Evolutionary conservation across 2,888 invertebrate species (phyloP), one percentile per base, ranked within the genome.

Genomic region (Nesidiocoris tenuis): DNA sequence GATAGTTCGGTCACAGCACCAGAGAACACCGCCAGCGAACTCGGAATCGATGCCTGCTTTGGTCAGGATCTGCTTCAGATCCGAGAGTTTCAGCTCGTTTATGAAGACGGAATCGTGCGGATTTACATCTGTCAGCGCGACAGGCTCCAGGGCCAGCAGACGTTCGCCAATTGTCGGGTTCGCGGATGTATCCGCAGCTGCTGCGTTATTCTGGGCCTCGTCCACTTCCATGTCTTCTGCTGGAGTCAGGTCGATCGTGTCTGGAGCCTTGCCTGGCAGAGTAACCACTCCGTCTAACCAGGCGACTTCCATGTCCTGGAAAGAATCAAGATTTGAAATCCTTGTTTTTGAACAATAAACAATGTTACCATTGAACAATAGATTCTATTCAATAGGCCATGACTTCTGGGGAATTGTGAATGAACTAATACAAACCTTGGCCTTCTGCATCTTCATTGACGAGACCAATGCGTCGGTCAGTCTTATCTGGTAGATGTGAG

Each of bases 401-500:
- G 23, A 61, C 61, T 59, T 59, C 59, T 39, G 39, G 12, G 12
- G n/a, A n/a, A n/a, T n/a, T n/a, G n/a, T n/a, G n/a, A n/a, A n/a
- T n/a, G n/a, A n/a, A n/a, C n/a, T n/a, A n/a, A n/a, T n/a, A 39
- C 39, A 12, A 39, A 39, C 39, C 39, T 91, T 90, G 0, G 91
- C 91, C 82, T 90, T 90, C 78, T 94, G 91, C 86, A 98, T 96
- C 79, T 90, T 88, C 76, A 98, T 84, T 7, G 93, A 91, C 0
- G 94, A 93, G 79, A 98, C 93, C 77, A 98, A 85, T 2, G 94
- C 92, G 84, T 98, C 98, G 1, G 95, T 95, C 61, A 98, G 86
- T 72, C 94, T 91, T 78, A 97, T 78, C 65, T 98, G 98, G 84
- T 96, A 98, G 81, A 99, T 99, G 82, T 98, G 95, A 0, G 96